These are phyloP conservation scores for Wasmannia auropunctata DNA, from an alignment of 1,140 invertebrate species.

Conservation along the genomic window DNA sequence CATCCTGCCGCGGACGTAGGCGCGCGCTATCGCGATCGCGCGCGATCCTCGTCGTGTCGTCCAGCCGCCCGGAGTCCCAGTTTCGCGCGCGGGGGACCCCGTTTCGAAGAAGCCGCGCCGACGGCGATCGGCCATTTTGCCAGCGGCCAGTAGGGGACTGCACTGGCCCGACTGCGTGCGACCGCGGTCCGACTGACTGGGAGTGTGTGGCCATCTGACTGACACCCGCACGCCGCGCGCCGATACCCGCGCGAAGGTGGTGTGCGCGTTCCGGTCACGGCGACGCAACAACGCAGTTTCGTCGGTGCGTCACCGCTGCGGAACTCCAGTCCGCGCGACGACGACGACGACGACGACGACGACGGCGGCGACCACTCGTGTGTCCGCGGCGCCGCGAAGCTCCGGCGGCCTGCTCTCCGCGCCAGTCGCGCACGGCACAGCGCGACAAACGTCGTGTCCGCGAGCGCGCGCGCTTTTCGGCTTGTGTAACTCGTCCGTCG, in stretches of 20 bases:
- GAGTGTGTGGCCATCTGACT: no score
- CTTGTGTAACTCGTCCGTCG: conserved; percentile 4
- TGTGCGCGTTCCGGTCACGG: background rate
- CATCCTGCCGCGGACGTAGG: background rate
- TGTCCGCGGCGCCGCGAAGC: background rate
- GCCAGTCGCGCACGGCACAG: background rate
- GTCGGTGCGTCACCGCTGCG: background rate
- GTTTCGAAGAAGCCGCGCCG: background rate
- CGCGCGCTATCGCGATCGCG: background rate
- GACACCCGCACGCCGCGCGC: background rate
- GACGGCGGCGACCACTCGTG: background rate
- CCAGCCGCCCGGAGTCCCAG: no score
- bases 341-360: no score
- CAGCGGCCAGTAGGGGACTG: background rate
- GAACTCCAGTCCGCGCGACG: background rate
- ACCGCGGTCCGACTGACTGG: no score
- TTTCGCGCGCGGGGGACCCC: background rate
- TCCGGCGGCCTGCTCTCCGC: no score
- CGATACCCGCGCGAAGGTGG: background rate
- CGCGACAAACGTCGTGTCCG: background rate
- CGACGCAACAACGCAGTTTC: conserved; percentile 42
- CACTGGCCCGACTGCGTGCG: no score
- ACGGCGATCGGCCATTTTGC: conserved; percentile 47
- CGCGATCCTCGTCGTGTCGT: no score
- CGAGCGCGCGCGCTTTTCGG: background rate